Base-by-base conservation (phyloP, 30 jellyfish, hydroid and myxozoan species). In the Haliclystus octoradiatus region DNA sequence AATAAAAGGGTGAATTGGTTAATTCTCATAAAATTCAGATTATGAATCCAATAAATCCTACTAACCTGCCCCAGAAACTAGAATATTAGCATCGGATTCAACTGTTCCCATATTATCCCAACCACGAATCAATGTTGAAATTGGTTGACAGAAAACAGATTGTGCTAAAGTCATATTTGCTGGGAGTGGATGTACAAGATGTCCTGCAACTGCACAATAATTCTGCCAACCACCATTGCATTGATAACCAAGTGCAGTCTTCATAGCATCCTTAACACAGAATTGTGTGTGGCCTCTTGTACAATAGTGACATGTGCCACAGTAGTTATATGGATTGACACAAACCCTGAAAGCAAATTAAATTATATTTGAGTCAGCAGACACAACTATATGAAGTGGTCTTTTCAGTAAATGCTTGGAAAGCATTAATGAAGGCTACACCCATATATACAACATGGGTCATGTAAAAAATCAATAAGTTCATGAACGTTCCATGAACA, bases 1-100 rank as follows among this genome's bases (percentile, higher is more conserved):
- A n/a, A n/a, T n/a, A n/a, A n/a, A n/a, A n/a, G n/a, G n/a, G n/a
- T n/a, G n/a, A n/a, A n/a, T n/a, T n/a, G n/a, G n/a, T n/a, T n/a
- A n/a, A n/a, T n/a, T n/a, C n/a, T n/a, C n/a, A n/a, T n/a, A n/a
- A n/a, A n/a, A n/a, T n/a, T n/a, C n/a, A n/a, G n/a, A n/a, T n/a
- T n/a, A 69, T 68, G 29, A 84, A 80, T 15, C 95, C 95, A 57
- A 77, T 72, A 31, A 84, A 40, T 27, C 93, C 95, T 84, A 40
- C 88, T 4, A n/a, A 84, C 95, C 95, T 77, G 95, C 95, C 2
- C 95, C 95, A 50, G 84, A 69, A 28, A 84, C 62, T 23, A 84
- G 78, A 34, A 84, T 64, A 26, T 62, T 66, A 7, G 95, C 65
- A 62, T 84, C 95, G 15, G 84, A 65, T 22, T 77, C 92, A 46